Base-by-base conservation (phyloP, 2,888 invertebrate species). In the Trissonchulus latispiculum region DNA sequence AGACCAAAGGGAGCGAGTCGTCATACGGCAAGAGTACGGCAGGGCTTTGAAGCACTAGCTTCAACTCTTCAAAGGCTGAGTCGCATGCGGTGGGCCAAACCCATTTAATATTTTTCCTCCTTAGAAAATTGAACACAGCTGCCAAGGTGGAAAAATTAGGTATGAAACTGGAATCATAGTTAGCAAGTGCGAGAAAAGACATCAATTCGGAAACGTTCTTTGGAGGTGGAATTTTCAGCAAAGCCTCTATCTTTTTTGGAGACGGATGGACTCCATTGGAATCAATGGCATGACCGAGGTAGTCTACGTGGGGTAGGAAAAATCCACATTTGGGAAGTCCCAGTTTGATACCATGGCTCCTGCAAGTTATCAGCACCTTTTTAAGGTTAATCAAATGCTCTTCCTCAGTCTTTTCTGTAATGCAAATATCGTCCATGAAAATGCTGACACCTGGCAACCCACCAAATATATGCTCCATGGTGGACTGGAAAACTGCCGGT, bases 21-120 rank as follows among this genome's bases (percentile, higher is more conserved):
- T 80, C n/a, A 73, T 77, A 80, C 71, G 80, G 77, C 33, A 74
- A 75, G 2, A 80, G 70, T 1, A 80, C 76, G 29, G 74, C 37
- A 18, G 77, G 74, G 28, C 76, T 77, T 29, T 75, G 74, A 3
- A 79, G 75, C 59, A 75, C 37, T 28, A 68, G n/a, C 73, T 80
- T 80, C 0, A 77, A 75, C 59, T 70, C 68, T 0, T 61, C 61
- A 48, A 77, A 77, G 1, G 72, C 62, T n/a, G 74, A 3, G 2
- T 74, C 15, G n/a, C 36, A 32, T 1, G 62, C 31, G 1, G n/a
- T 3, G 35, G 67, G 8, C 48, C 48, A 78, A 28, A 61, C 31
- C 74, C 75, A 78, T 1, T 15, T 23, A 32, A 31, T 32, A 62
- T 75, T 72, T 36, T 76, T 77, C 29, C 73, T 23, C 28, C 76